phyloP scores from a whole-genome alignment of 2,113 vertebrate genomes.

The Nansenia antarctica region DNA sequence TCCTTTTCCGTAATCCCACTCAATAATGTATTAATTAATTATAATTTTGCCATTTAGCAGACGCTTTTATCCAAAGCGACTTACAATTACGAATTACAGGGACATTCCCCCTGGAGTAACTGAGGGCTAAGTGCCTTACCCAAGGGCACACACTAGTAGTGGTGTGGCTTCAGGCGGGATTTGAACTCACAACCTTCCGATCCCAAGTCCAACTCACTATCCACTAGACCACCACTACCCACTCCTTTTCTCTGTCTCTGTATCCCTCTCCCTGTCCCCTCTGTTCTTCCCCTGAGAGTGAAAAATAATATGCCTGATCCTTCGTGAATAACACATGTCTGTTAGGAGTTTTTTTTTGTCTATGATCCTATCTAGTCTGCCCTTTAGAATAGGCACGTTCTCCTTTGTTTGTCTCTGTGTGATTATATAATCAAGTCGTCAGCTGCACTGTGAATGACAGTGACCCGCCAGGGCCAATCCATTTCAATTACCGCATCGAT shows the following conservation, averaged over 20 bases:
- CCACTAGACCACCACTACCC: no score
- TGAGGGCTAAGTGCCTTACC: no score
- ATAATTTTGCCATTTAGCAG: no score
- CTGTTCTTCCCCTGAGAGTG: not conserved
- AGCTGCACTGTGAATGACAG: constrained; percentile 15
- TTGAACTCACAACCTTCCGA: no score
- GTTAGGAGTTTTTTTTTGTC: not conserved
- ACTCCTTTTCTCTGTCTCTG: not conserved
- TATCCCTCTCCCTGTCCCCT: not conserved
- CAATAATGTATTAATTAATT: no score
- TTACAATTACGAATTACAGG: no score
- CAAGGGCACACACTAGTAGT: no score
- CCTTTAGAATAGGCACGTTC: not conserved
- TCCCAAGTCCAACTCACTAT: no score
- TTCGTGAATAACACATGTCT: not conserved
- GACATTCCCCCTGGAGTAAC: no score
- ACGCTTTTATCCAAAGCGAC: no score
- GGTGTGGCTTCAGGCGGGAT: no score
- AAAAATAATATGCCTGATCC: not conserved
- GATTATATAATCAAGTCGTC: constrained; percentile 5
- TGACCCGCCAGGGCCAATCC: constrained; percentile 25
- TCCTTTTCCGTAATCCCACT: no score
- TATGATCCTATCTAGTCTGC: not conserved
- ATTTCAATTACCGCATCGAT: constrained; percentile 41
- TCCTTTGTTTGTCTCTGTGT: not conserved